Base-by-base conservation (phyloP, 1,140 invertebrate genomes). In the Lycorma delicatula region DNA sequence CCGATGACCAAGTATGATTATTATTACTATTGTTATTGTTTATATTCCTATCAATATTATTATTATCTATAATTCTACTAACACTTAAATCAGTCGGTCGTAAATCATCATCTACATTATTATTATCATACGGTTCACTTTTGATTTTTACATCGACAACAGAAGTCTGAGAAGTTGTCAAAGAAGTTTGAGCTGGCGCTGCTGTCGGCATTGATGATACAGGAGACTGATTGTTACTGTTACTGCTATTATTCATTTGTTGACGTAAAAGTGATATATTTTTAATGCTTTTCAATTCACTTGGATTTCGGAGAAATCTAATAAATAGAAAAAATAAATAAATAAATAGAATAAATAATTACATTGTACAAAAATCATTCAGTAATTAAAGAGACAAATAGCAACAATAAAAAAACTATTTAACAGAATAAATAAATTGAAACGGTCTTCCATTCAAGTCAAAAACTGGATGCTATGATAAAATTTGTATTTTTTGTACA, bases 271-370 rank as follows among this genome's bases (percentile, higher is more conserved):
- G 72, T 2, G 89, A 92, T 62, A 93, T 93, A 70, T 93, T 93
- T 71, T 94, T 94, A 48, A 94, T 93, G 69, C 89, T 93, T 67
- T 93, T 94, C 60, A 93, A 71, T 74, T 93, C 91, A 27, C 86
- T 88, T 27, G 90, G 90, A 74, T 93, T 93, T 57, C 91, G 80
- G 46, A 93, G 73, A 72, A 93, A 93, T 71, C 87, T 89, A 55
- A 76, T 73, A 66, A 63, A 38, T 2, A 38, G 20, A 7, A 70
- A 71, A 67, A 69, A 68, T 64, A 60, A 48, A 38, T 48, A 48
- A 31, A 56, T 44, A 3, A 7, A 3, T 3, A 38, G 13, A n/a
- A 2, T n/a, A n/a, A n/a, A n/a, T 7, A 38, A 38, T 7, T 38
- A 38, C 31, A n/a, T 9, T 9, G n/a, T 9, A 34, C 31, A 34